Evolutionary conservation across 2,797 vertebrate genomes (phyloP), one percentile per base, ranked within the genome.

Genomic region (Micropoecilia bifurca): DNA sequence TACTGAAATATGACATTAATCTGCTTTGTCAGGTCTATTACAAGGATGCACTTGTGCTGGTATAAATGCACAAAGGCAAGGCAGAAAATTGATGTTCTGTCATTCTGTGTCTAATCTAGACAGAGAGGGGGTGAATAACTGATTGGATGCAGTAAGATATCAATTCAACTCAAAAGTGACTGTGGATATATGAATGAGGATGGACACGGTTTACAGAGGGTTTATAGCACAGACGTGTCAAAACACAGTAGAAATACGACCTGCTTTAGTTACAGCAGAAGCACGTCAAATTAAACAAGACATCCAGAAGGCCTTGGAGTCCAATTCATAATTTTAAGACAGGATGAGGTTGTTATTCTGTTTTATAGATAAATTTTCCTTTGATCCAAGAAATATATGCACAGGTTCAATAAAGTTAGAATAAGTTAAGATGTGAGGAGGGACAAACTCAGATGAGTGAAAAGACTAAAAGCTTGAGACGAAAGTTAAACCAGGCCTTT

Each of bases 81-180:
- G 66, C 77, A 53, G 3, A 20, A 85, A 84, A 85, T 91, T 93
- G 92, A 90, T 92, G 92, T 83, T 83, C 81, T 53, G 82, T 90
- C 90, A 76, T 80, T 79, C 90, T 87, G 91, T 91, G 88, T 91
- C 91, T 92, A 92, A 93, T 84, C 71, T 25, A 79, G 90, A 93
- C 46, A 74, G 92, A 93, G 91, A 85, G 85, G 20, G 87, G 90
- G 87, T 92, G 91, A 88, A 91, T 89, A 93, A 94, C 91, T 79
- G 86, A 94, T 93, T 93, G 76, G 93, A 91, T 7, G 89, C 94
- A 93, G 84, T 86, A 80, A 86, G 85, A 78, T 81, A 86, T 89
- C 84, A 71, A 75, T 77, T 89, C 53, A 80, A 77, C 73, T 85
- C 84, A 77, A 28, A 25, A 46, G 57, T 83, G 79, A 75, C 14